Percentiles rank a stretch among this genome's conserved stretches.
Conservation (phyloP, 2,888 invertebrate genomes). For the Neoitamus cyanurus region DNA sequence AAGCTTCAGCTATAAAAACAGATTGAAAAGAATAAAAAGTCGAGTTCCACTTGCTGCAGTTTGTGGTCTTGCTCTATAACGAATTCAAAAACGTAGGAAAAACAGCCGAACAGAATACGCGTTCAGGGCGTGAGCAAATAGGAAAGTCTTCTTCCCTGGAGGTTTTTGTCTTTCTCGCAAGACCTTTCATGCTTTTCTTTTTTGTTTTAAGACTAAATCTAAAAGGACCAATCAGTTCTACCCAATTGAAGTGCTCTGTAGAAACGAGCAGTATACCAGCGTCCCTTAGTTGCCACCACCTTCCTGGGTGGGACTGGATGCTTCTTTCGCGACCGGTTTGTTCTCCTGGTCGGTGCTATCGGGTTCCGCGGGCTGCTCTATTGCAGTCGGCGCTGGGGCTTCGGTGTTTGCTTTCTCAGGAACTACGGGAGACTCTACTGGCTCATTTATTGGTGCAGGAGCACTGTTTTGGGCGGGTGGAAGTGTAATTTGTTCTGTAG, state of each 20-base stretch:
- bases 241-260: neutral
- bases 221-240: neutral
- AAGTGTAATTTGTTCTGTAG: neutral
- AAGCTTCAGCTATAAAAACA: neutral
- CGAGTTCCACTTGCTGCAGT: neutral
- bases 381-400: neutral
- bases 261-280: neutral
- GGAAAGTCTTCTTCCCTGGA: conserved; percentile 3
- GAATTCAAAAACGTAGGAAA: neutral
- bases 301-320: neutral
- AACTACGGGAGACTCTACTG: neutral
- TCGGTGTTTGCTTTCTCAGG: neutral
- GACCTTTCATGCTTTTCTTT: neutral
- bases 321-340: neutral
- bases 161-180: neutral
- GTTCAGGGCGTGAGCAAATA: conserved; percentile 28
- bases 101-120: neutral
- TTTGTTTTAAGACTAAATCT: neutral
- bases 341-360: neutral
- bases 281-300: neutral
- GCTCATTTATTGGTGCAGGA: neutral
- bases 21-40: neutral
- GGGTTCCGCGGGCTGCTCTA: neutral
- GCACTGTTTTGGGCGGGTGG: neutral
- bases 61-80: neutral